Base-by-base conservation (phyloP, 2,888 invertebrate genomes). In the Drosophila leonis region DNA sequence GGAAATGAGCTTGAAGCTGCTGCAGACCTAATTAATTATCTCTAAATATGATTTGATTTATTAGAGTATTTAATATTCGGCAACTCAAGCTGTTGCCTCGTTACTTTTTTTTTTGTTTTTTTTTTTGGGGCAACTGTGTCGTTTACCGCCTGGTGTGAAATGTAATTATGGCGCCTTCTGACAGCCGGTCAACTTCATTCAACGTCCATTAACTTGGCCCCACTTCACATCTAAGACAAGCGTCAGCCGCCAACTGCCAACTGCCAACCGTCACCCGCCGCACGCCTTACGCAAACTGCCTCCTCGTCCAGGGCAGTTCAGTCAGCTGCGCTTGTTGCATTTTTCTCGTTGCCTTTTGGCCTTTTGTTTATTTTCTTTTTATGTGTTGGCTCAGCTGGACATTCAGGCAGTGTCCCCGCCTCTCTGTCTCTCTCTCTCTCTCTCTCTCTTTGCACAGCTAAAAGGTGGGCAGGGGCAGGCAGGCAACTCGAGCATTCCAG, bases 151-250 rank as follows among this genome's bases (percentile, higher is more conserved):
- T 82, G 77, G 83, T 88, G 83, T 88, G 87, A 84, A 89, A 80
- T 78, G 83, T 86, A 84, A 89, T 89, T 89, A 84, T 83, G 78
- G 72, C 78, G 89, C 83, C 86, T 78, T 89, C 78, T 88, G 89
- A 83, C 89, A 86, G 87, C 71, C 87, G 89, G 73, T 74, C 87
- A 82, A 78, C 88, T 88, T 72, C 80, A 83, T 88, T 85, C 72
- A 70, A 75, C 71, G 77, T 85, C 77, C 83, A 88, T 83, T 88
- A 79, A 82, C 80, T 85, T 80, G 88, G 74, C 70, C 72, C 85
- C 83, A 88, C 83, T 83, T 85, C 72, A 76, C 66, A 55, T 66
- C 59, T 55, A 49, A 62, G 48, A 33, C 61, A 46, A 42, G 24
- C 64, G 29, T 24, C 39, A 12, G 7, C 37, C 35, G n/a, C 10